A percentile compares a stretch with the other conserved stretches of the same genome.
Conservation (phyloP, 1,140 invertebrate genomes). For the Periplaneta americana region DNA sequence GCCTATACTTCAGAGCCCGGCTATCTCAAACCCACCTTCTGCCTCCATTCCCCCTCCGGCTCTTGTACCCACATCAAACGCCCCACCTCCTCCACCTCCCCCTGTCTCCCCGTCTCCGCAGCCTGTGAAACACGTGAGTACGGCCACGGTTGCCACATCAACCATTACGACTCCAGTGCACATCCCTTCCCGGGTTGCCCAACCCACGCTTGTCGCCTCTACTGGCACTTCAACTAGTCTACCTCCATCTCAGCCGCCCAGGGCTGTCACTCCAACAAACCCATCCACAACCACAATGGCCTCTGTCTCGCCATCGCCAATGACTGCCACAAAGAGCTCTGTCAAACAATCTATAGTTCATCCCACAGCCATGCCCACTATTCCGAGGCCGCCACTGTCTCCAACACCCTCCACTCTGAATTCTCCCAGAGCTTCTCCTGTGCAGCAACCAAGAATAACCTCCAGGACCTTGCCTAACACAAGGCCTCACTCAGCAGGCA, state of each 20-base stretch:
- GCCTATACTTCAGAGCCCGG: constrained; percentile 40
- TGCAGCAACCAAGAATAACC: neutral
- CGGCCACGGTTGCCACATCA: neutral
- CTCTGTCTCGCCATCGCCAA: constrained; percentile 1
- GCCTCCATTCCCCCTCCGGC: neutral
- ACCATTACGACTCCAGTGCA: neutral
- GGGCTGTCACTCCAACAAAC: neutral
- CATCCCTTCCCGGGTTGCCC: neutral
- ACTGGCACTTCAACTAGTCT: neutral
- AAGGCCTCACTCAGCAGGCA: neutral
- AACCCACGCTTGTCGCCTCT: no score
- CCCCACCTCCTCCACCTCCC: neutral
- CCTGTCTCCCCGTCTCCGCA: neutral
- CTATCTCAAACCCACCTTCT: constrained; percentile 13
- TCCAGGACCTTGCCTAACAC: neutral
- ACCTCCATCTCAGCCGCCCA: neutral
- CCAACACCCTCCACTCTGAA: neutral
- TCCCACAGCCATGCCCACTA: neutral
- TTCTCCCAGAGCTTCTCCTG: neutral
- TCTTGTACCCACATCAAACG: constrained; percentile 5
- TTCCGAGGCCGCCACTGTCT: constrained; percentile 9
- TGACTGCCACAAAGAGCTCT: constrained; percentile 19
- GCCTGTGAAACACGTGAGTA: neutral
- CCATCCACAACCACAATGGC: neutral
- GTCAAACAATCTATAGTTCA: constrained; percentile 2